phyloP scores from a whole-genome alignment of 2,113 vertebrate species.

The Corydoras sp. region DNA sequence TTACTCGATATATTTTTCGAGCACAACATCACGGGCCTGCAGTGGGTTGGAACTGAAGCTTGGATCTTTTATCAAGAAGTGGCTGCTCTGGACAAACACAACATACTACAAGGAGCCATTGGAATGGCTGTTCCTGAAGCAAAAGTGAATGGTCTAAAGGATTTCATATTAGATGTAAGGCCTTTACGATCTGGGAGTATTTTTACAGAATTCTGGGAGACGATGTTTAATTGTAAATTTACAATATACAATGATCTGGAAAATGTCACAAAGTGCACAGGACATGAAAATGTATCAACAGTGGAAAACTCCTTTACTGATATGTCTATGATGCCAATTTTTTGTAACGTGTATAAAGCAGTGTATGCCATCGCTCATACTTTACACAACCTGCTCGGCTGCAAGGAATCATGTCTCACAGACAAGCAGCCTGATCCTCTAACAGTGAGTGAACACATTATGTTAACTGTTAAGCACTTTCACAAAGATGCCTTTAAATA shows the following conservation, averaged over 20 bases:
- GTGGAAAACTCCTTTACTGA: conserved; percentile 62
- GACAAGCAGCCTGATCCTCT: conserved; percentile 24
- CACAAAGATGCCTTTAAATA: no score
- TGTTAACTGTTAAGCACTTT: background rate
- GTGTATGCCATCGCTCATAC: conserved; percentile 61
- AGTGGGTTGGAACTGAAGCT: conserved; percentile 63
- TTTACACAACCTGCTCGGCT: conserved; percentile 52
- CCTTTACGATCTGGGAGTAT: conserved; percentile 45
- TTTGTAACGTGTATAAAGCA: conserved; percentile 64
- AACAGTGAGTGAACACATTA: conserved; percentile 15
- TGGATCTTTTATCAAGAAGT: conserved; percentile 62
- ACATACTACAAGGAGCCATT: conserved; percentile 58
- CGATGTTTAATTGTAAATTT: conserved; percentile 55
- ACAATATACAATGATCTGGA: background rate
- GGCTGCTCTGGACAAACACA: conserved; percentile 44
- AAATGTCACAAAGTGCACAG: conserved; percentile 48
- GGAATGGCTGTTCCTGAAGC: conserved; percentile 52
- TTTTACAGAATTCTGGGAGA: conserved; percentile 59
- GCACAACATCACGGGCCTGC: conserved; percentile 59
- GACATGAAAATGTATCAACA: conserved; percentile 52
- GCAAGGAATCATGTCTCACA: conserved; percentile 51
- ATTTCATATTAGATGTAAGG: conserved; percentile 59
- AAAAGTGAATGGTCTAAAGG: conserved; percentile 52
- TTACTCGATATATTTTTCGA: conserved; percentile 49
- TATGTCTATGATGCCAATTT: conserved; percentile 62